A percentile compares a stretch with the other conserved stretches of the same genome.
phyloP scores from a whole-genome alignment of 2,888 invertebrate species.

The Ashinkailepas kermadecensis region DNA sequence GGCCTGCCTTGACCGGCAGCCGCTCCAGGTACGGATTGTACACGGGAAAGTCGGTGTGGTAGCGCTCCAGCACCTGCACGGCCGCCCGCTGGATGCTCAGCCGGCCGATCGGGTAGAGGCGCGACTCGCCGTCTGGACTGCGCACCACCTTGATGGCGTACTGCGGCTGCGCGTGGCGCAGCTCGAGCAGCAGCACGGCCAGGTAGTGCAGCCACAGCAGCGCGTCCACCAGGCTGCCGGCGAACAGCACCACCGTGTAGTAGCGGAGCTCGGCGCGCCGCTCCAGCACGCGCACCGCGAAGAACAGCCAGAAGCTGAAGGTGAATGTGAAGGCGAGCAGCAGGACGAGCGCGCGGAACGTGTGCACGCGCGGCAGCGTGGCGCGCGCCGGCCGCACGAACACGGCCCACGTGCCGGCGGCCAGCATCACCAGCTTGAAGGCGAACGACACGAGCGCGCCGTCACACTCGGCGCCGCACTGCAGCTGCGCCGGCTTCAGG shows the following conservation, averaged over 20 bases:
- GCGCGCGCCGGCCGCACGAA: conserved; percentile 58
- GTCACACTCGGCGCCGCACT: conserved; percentile 85
- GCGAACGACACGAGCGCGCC: conserved; percentile 83
- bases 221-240: conserved; percentile 86
- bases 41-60: conserved; percentile 91
- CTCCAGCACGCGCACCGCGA: conserved; percentile 69
- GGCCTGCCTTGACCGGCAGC: conserved; percentile 51
- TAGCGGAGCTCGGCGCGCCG: conserved; percentile 50
- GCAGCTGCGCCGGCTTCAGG: not conserved
- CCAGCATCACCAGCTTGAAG: conserved; percentile 80
- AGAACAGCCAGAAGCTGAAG: conserved; percentile 97
- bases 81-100: conserved; percentile 92
- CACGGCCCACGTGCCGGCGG: conserved; percentile 86
- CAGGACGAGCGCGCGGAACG: conserved; percentile 82
- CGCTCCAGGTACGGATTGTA: conserved; percentile 95
- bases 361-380: conserved; percentile 81
- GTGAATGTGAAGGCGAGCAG: conserved; percentile 81
- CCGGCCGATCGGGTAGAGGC: conserved; percentile 47
- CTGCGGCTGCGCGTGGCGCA: conserved; percentile 81
- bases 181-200: conserved; percentile 84
- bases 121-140: conserved; percentile 90
- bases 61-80: conserved; percentile 86
- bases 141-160: conserved; percentile 65
- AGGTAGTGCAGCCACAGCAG: conserved; percentile 89
- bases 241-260: conserved; percentile 81